A percentile compares a stretch with the other conserved stretches of the same genome.
Conservation (phyloP, 2,113 vertebrate genomes). For the Pyrgilauda ruficollis region DNA sequence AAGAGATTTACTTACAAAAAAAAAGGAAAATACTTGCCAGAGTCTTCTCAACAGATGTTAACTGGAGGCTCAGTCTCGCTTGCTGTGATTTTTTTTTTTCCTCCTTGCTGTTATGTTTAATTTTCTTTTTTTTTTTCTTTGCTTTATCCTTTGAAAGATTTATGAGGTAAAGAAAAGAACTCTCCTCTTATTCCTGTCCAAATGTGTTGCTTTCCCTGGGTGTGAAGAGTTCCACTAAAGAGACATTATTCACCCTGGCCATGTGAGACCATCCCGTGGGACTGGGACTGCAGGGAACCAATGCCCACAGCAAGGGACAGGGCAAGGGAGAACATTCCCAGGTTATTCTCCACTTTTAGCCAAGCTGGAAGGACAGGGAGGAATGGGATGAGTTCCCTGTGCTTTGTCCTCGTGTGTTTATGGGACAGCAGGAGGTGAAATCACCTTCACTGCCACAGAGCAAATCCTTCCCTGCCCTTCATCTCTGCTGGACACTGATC, state of each 20-base stretch:
- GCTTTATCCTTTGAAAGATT: not conserved
- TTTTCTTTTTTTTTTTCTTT: not conserved
- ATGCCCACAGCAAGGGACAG: rapidly evolving
- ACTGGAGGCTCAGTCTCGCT: not conserved
- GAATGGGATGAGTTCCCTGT: not conserved
- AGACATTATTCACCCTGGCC: not conserved
- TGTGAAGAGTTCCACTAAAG: not conserved
- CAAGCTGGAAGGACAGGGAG: not conserved
- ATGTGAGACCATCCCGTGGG: rapidly evolving
- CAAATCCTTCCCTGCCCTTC: not conserved
- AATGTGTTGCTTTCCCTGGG: not conserved
- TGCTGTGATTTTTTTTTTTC: not conserved
- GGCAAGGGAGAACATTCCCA: not conserved
- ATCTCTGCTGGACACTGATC: not conserved
- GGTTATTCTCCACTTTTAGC: not conserved
- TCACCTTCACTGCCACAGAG: not conserved
- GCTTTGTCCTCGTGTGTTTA: not conserved
- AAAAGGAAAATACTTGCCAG: not conserved
- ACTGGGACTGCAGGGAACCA: not conserved
- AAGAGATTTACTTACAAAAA: not conserved
- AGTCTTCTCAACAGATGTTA: not conserved
- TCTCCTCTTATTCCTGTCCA: not conserved
- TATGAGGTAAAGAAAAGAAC: not conserved
- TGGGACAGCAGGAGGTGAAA: not conserved
- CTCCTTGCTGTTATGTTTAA: not conserved